Base-by-base conservation (phyloP, 2,797 vertebrate genomes). In the Psittacula echo region DNA sequence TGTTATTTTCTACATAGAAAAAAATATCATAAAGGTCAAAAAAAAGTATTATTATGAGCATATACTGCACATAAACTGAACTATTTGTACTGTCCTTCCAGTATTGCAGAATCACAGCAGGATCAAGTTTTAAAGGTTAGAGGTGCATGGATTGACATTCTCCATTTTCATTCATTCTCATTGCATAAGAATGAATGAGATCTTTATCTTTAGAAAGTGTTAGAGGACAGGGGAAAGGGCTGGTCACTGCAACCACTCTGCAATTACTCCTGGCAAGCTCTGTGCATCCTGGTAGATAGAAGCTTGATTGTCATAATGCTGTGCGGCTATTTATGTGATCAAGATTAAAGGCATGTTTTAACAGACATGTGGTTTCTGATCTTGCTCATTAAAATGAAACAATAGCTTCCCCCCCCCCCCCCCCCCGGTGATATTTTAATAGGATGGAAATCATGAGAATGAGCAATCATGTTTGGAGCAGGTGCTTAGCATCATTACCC, bases 381-480 rank as follows among this genome's bases (percentile, higher is more conserved):
- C 37, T 53, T 91, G 45, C 15, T 53, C 88, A 80, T 78, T 90
- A 78, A 93, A 91, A 88, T 50, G n/a, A 87, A 95, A 80, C 37
- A 83, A 64, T 60, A 18, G 13, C 5, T 22, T 77, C 34, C 34
- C 34, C 34, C 34, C 34, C 34, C 34, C 34, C 34, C 34, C 34
- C 19, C 10, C 48, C 76, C 65, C 37, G 34, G 18, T 86, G 86
- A 16, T 86, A 67, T 77, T 96, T 93, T 94, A 87, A 62, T 37
- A 32, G 42, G 51, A 90, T 65, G 61, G 67, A 64, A 92, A 75
- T 84, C 12, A 60, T 66, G 73, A 82, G 54, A 37, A 87, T 0
- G 2, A 92, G 39, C 62, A 77, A 56, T 78, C 37, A 30, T 66
- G 80, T 71, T 82, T 62, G 53, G 67, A 84, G 44, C 85, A 92